Base-by-base conservation (phyloP, 2,888 invertebrate species). In the Troglohyphantes excavatus region DNA sequence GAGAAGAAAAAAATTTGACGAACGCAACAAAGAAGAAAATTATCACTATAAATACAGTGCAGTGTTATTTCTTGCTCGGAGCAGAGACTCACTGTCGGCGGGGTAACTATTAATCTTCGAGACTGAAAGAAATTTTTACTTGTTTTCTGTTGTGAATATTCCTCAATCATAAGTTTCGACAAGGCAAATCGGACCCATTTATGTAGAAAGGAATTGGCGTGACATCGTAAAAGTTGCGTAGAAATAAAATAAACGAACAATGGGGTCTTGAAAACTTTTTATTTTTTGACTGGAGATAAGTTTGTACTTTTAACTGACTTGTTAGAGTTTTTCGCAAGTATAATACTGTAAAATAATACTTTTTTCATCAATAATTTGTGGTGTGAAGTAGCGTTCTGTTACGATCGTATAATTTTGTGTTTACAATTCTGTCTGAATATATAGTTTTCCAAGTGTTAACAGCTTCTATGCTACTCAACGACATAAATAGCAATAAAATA, bases 61-160 rank as follows among this genome's bases (percentile, higher is more conserved):
- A n/a, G 63, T 1, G 23, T 13, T 33, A 9, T 68, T 68, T 68
- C 46, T 23, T 46, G 39, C 26, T 65, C 78, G 7, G n/a, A 5
- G 23, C 19, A 78, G 78, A 78, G 78, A 78, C 78, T 78, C 26
- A 17, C 6, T 21, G 78, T 65, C 78, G 63, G n/a, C 78, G 63
- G 3, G 39, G 9, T 21, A 33, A 65, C 78, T 78, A 78, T 78
- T 78, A 78, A 78, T 78, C 78, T 65, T 72, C 43, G 7, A 13
- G 39, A 65, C 78, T 61, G 39, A 65, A 78, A 63, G 63, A 46
- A 61, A 75, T 61, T 29, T n/a, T n/a, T n/a, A n/a, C n/a, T 61
- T 76, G 39, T 39, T 61, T 61, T 65, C 21, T 46, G n/a, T 23
- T 63, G 17, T 78, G 78, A 63, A 78, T 78, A 65, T 78, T 65